Evolutionary conservation across 2,113 vertebrate species (phyloP), one percentile per base, ranked within the genome.

Genomic region (Triplophysa dalaica): DNA sequence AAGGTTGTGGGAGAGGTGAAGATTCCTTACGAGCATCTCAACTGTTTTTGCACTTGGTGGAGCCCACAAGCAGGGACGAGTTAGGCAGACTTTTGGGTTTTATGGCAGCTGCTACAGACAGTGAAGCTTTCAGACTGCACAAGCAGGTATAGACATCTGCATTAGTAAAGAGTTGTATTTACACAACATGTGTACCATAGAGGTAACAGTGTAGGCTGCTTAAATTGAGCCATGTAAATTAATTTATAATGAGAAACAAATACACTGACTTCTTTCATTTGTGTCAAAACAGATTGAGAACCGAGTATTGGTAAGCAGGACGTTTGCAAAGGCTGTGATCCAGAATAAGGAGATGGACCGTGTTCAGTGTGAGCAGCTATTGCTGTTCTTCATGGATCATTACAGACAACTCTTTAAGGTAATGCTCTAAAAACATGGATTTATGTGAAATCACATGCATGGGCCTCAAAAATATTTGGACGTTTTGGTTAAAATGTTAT

Each of bases 351-450:
- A 87, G 7, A 66, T 96, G 66, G 87, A 89, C 78, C 93, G 92
- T 82, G 43, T 76, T 0, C 91, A 90, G 58, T 86, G 89, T 74
- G 95, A 96, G 65, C 85, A 89, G 14, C 87, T 95, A 72, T 75
- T 93, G 24, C 74, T 88, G 9, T 95, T 97, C 89, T 89, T 96
- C 33, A 89, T 94, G 91, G 93, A 96, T 66, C 89, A 90, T 82
- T 88, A 89, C 63, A 83, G 81, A 0, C 87, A 95, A 11, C 88
- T 96, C 70, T 94, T 94, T 77, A 95, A 95, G 94, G 93, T 95
- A 88, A 21, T 21, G 1, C 12, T 64, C 6, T 69, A 22, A 29
- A 50, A 4, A 41, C n/a, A 41, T 67, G 33, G 33, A 5, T 38
- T 6, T 38, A 38, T 38, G 33, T 38, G 33, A 38, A 38, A 38